Evolutionary conservation across 2,888 invertebrate genomes (phyloP).

Genomic region (Cosmopolites sordidus): DNA sequence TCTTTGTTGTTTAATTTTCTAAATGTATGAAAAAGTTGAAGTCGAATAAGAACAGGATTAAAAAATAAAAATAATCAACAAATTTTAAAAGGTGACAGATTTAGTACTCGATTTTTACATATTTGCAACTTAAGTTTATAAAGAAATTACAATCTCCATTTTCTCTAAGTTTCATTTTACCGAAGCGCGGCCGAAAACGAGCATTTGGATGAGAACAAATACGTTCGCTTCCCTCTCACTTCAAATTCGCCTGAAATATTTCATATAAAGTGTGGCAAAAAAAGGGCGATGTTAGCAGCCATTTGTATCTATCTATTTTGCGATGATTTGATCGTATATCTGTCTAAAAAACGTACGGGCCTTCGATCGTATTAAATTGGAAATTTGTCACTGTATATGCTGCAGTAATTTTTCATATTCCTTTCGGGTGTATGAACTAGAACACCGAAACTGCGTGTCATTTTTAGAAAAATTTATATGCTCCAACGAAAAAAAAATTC

Average conservation of each 20-base stretch:
- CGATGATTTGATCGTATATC: slow-evolving; percentile 23
- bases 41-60: too few relatives aligned
- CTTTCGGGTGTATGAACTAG: neutral
- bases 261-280: slow-evolving; percentile 21
- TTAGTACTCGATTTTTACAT: too few relatives aligned
- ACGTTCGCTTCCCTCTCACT: slow-evolving; percentile 3
- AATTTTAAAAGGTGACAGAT: too few relatives aligned
- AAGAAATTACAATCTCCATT: too few relatives aligned
- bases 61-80: too few relatives aligned
- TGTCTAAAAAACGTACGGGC: slow-evolving; percentile 18
- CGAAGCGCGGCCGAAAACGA: too few relatives aligned
- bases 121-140: too few relatives aligned
- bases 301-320: slow-evolving; percentile 25
- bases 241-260: slow-evolving; percentile 18
- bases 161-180: too few relatives aligned
- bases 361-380: slow-evolving; percentile 24
- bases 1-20: too few relatives aligned
- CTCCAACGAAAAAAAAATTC: neutral
- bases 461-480: too few relatives aligned
- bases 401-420: slow-evolving; percentile 21
- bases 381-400: slow-evolving; percentile 18
- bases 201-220: slow-evolving; percentile 6
- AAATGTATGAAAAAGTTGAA: too few relatives aligned
- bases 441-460: too few relatives aligned
- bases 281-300: slow-evolving; percentile 11